phyloP scores from a whole-genome alignment of 2,888 invertebrate species.

The Gastrophysa polygoni region DNA sequence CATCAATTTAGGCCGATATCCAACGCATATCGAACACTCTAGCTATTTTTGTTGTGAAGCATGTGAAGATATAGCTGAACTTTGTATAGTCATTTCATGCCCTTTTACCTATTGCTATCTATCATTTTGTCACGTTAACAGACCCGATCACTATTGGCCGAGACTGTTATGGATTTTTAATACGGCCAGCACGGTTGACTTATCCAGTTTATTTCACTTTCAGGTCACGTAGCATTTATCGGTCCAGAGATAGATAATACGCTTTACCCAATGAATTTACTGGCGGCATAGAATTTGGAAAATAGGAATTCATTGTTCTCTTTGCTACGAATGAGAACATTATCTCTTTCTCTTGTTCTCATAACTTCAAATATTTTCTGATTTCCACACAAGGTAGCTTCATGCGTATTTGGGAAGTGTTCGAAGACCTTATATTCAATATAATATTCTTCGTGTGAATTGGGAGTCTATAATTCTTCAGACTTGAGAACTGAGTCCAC shows the following conservation, averaged over 20 bases:
- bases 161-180: slow-evolving; percentile 9
- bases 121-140: slow-evolving; percentile 10
- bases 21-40: not conserved
- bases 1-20: not conserved
- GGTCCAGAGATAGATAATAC: not conserved
- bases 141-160: not conserved
- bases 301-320: not conserved
- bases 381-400: no score
- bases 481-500: no score
- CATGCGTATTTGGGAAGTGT: no score
- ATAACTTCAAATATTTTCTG: no score
- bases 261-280: not conserved
- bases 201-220: not conserved
- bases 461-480: no score
- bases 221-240: not conserved
- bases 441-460: no score
- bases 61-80: not conserved
- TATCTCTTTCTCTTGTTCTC: no score
- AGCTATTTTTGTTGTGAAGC: not conserved
- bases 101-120: slow-evolving; percentile 2
- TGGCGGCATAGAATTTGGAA: not conserved
- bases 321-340: not conserved
- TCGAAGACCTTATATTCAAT: no score
- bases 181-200: not conserved
- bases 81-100: slow-evolving; percentile 12